phyloP scores from a whole-genome alignment of 2,888 invertebrate species.

The Dynastes grantii region DNA sequence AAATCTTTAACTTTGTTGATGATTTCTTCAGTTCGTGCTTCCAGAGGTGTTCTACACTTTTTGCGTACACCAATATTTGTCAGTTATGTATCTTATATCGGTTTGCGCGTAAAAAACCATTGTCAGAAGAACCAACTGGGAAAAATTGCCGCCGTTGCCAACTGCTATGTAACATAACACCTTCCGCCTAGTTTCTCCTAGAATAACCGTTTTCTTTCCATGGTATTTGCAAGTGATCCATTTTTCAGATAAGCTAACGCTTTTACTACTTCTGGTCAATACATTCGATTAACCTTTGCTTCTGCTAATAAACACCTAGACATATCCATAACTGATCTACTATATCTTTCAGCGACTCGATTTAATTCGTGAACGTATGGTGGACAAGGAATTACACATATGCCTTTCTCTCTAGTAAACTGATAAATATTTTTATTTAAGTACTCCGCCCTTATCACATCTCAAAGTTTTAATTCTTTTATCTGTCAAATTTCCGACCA shows the following conservation, averaged over 20 bases:
- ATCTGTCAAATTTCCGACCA: conserved; percentile 20
- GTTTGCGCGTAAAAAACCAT: no score
- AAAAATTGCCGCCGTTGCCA: no score
- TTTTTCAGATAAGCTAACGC: conserved; percentile 6
- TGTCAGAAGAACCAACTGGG: no score
- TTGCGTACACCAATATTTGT: no score
- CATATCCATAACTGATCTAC: conserved; percentile 17
- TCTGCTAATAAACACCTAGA: not conserved
- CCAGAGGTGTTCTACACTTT: no score
- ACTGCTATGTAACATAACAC: no score
- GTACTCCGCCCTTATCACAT: not conserved
- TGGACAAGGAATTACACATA: conserved; percentile 55
- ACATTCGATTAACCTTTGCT: conserved; percentile 6
- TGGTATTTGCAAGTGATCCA: not conserved
- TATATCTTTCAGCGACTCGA: conserved; percentile 53
- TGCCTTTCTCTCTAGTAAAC: conserved; percentile 56
- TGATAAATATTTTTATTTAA: conserved; percentile 54
- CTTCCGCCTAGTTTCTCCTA: no score
- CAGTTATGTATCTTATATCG: no score
- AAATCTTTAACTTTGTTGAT: no score
- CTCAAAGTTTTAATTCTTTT: conserved; percentile 16
- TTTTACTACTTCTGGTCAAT: conserved; percentile 13
- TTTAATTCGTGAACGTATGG: conserved; percentile 58
- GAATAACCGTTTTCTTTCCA: not conserved
- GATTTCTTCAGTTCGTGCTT: no score